A percentile compares a stretch with the other conserved stretches of the same genome.
These are phyloP conservation scores for Drosophila equinoxialis DNA, from an alignment of 1,140 invertebrate species.

Conservation along the genomic window DNA sequence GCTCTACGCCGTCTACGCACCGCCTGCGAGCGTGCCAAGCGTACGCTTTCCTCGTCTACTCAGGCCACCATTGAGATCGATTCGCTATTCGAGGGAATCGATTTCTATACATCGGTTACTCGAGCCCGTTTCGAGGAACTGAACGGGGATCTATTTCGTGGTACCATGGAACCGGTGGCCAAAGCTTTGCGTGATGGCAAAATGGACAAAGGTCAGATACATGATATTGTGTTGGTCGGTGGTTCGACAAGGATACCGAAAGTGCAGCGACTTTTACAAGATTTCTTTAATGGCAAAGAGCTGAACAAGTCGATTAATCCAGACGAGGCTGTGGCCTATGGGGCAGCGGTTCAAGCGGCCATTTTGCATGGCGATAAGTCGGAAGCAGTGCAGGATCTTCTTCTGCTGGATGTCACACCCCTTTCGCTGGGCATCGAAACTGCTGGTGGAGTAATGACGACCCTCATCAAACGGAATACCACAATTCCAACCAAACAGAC, in stretches of 20 bases:
- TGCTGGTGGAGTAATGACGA: conserved; percentile 96
- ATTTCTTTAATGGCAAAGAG: conserved; percentile 99
- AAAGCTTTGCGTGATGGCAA: conserved; percentile 96
- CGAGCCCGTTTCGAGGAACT: conserved; percentile 97
- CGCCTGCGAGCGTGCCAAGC: conserved; percentile 97
- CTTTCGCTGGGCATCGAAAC: conserved; percentile 98
- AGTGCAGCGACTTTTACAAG: conserved; percentile 96
- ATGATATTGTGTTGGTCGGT: conserved; percentile 98
- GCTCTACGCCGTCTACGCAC: conserved; percentile 95
- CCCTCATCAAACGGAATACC: conserved; percentile 96
- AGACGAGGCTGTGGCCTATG: conserved; percentile 96
- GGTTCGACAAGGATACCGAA: conserved; percentile 99
- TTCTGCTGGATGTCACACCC: conserved; percentile 96
- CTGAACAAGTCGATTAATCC: conserved; percentile 98
- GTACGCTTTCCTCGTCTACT: conserved; percentile 96
- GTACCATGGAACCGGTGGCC: conserved; percentile 97
- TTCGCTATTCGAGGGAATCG: conserved; percentile 96
- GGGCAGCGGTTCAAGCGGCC: conserved; percentile 95
- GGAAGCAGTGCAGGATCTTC: conserved; percentile 93
- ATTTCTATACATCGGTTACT: conserved; percentile 98
- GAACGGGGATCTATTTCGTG: conserved; percentile 94
- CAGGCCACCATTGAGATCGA: conserved; percentile 97
- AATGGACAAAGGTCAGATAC: conserved; percentile 94
- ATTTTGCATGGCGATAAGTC: conserved; percentile 97
- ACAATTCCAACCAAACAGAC: conserved; percentile 98